Evolutionary conservation across 2,888 invertebrate species (phyloP), one percentile per base, ranked within the genome.

Genomic region (Brenthis hecate): DNA sequence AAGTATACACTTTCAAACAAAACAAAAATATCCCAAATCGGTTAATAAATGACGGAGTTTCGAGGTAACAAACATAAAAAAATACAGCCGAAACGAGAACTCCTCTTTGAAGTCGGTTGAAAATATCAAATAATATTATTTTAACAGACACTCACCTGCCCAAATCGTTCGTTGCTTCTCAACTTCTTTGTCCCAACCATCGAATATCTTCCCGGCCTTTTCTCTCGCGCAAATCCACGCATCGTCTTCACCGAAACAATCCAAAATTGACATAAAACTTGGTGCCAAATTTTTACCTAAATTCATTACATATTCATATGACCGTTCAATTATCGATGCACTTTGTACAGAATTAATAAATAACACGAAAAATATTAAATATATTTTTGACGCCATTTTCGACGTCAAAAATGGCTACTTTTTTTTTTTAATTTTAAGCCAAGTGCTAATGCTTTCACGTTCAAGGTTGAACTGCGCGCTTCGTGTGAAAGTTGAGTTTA

Each of bases 201-300:
- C 91, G 75, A 95, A 81, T 56, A 94, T 84, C 63, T 91, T 92
- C 55, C 91, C 93, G 3, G 94, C 93, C 73, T 93, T 93, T 70
- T 93, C 88, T 51, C 88, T 89, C 4, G 94, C 93, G 86, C 94
- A 94, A 11, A 80, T 79, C 94, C 94, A 94, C 11, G 92, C 88
- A 50, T 94, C 87, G 0, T 87, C 81, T 13, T 91, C 85, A 0
- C 89, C 85, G 50, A 94, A 87, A 81, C 94, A 94, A 72, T 94
- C 88, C 66, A 94, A 80, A 63, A 94, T 79, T 3, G 93, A 89
- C 84, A 94, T 82, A 61, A 94, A 89, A 81, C 92, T 93, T 2
- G 94, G 94, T 48, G 90, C 90, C 54, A 91, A 76, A 78, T 77
- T 88, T 66, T 87, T 90, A 0, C 91, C 89, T 4, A 89, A 78